A percentile compares a stretch with the other conserved stretches of the same genome.
Evolutionary conservation across 2,113 vertebrate genomes (phyloP).

Genomic region (Lathamus discolor): DNA sequence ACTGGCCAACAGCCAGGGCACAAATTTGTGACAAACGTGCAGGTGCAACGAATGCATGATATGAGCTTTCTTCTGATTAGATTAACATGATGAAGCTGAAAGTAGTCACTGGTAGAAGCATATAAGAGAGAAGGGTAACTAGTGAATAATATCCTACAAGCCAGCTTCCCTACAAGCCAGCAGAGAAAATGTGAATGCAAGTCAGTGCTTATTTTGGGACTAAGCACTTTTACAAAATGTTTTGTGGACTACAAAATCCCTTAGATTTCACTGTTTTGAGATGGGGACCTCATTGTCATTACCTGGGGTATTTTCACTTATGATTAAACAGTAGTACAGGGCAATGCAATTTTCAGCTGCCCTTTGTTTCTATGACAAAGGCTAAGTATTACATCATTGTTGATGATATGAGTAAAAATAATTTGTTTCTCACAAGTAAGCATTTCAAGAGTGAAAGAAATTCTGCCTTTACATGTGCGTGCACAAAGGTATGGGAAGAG

Average conservation of each 20-base stretch:
- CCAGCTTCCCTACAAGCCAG: background rate
- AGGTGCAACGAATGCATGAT: background rate
- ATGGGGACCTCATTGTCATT: background rate
- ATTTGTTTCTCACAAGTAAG: background rate
- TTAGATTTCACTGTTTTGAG: background rate
- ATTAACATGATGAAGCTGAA: background rate
- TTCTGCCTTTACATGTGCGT: background rate
- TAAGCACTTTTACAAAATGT: background rate
- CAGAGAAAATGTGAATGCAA: background rate
- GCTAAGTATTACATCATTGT: background rate
- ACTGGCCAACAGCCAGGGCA: background rate
- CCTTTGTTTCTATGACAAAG: background rate
- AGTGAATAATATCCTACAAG: background rate
- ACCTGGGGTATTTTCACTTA: background rate
- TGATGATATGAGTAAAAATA: background rate
- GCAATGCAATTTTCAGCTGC: background rate
- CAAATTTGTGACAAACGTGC: background rate
- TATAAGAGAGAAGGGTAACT: background rate
- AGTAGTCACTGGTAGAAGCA: background rate
- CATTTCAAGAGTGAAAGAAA: background rate
- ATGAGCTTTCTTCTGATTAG: background rate
- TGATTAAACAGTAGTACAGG: background rate
- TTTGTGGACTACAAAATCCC: background rate
- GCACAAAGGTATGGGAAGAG: background rate
- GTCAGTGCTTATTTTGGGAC: background rate